phyloP scores from a whole-genome alignment of 2,797 vertebrate genomes.

The Alcedo quadribrachys region DNA sequence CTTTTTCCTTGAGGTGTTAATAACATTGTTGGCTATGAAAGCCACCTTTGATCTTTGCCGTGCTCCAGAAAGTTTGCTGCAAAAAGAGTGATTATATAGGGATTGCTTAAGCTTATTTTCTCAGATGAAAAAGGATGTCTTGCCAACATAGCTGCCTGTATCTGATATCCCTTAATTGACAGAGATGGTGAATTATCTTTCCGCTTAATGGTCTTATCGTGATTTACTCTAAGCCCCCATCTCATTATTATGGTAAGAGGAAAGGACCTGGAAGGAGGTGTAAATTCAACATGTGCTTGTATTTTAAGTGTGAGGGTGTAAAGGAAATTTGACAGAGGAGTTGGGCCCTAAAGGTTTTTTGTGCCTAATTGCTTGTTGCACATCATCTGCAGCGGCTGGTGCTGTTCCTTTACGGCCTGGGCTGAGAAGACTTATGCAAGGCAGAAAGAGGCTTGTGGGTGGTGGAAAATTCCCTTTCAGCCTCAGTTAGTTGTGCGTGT shows the following conservation, averaged over 20 bases:
- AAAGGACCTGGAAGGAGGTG: not conserved
- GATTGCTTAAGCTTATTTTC: constrained; percentile 27
- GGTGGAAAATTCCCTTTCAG: constrained; percentile 57
- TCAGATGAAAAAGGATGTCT: constrained; percentile 22
- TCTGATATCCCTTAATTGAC: constrained; percentile 13
- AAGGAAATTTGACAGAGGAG: not conserved
- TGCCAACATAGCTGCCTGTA: not conserved
- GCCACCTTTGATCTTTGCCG: constrained; percentile 43
- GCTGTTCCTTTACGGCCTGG: not conserved
- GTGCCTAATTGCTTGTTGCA: not conserved
- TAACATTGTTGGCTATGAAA: not conserved
- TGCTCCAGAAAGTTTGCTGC: constrained; percentile 5
- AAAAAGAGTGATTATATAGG: constrained; percentile 1
- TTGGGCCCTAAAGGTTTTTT: not conserved
- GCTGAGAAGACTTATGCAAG: not conserved
- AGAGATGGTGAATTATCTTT: not conserved
- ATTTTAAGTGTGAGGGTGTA: not conserved
- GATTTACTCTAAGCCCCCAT: not conserved
- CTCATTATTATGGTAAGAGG: not conserved
- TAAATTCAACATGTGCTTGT: not conserved
- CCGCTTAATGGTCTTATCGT: not conserved
- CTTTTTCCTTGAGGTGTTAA: constrained; percentile 29
- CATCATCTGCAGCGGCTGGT: not conserved
- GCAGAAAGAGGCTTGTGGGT: constrained; percentile 11
- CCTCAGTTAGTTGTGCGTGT: not conserved